These are phyloP conservation scores for Puntigrus tetrazona DNA, from an alignment of 2,113 vertebrate species.

Conservation along the genomic window DNA sequence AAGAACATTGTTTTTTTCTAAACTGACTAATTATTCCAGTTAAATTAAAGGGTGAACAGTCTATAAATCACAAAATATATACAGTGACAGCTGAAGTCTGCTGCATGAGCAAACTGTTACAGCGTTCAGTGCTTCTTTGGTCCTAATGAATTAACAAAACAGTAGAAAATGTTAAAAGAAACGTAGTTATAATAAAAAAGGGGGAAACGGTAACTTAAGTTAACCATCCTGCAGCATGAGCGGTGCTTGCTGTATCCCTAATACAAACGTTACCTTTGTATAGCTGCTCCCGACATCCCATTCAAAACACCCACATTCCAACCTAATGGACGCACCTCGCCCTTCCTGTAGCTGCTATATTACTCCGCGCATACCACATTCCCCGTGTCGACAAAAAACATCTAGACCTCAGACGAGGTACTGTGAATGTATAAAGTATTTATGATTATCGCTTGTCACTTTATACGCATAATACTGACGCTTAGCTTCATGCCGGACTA, in stretches of 20 bases:
- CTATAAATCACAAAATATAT: not conserved
- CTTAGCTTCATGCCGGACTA: not conserved
- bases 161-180: not conserved
- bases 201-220: too few relatives aligned
- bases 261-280: slow-evolving; percentile 27
- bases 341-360: slow-evolving; percentile 54
- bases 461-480: not conserved
- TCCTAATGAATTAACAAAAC: not conserved
- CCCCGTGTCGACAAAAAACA: not conserved
- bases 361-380: slow-evolving; percentile 52
- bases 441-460: not conserved
- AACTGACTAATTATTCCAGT: not conserved
- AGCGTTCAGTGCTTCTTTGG: not conserved
- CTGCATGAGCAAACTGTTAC: not conserved
- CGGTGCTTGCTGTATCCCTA: not conserved
- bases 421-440: not conserved
- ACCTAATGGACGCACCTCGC: slow-evolving; percentile 69
- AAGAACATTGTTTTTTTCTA: not conserved
- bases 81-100: not conserved
- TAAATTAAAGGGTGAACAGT: not conserved
- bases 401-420: not conserved
- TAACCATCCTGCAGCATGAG: not conserved
- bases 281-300: slow-evolving; percentile 46
- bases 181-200: not conserved
- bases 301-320: slow-evolving; percentile 66